Conservation (phyloP, 2,888 invertebrate species). For the Eristalis arbustorum region DNA sequence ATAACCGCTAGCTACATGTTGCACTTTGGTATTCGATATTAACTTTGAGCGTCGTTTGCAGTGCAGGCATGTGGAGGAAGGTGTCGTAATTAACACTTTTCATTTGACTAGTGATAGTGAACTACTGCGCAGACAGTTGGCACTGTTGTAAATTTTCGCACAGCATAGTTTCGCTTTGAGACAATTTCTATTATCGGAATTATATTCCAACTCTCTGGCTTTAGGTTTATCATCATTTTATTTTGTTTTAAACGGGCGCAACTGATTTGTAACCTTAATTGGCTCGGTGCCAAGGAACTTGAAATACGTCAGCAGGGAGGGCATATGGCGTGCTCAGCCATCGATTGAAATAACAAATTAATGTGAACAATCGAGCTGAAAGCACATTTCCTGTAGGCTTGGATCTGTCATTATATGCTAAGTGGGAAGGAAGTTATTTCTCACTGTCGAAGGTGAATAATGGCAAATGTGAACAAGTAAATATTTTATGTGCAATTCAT, state of each 20-base stretch:
- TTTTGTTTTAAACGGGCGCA: background rate
- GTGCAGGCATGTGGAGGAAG: too few relatives aligned
- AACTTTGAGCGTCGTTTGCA: background rate
- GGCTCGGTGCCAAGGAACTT: background rate
- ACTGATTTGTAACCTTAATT: background rate
- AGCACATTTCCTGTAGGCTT: constrained; percentile 60
- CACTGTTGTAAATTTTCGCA: too few relatives aligned
- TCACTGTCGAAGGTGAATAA: background rate
- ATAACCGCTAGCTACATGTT: constrained; percentile 29
- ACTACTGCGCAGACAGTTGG: background rate
- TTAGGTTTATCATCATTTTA: background rate
- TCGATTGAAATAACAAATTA: constrained; percentile 67
- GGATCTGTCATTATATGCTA: background rate
- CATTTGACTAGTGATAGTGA: background rate
- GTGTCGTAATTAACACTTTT: too few relatives aligned
- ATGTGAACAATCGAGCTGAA: constrained; percentile 66
- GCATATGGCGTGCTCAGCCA: constrained; percentile 7
- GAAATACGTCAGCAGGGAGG: background rate
- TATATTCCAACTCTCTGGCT: background rate
- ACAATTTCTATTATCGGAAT: background rate
- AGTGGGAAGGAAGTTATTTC: background rate
- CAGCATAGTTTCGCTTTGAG: background rate
- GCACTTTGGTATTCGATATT: constrained; percentile 46
- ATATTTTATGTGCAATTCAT: too few relatives aligned
- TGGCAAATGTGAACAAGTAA: background rate